These are phyloP conservation scores for Hylaea fasciaria DNA, from an alignment of 2,888 invertebrate species.

Conservation along the genomic window DNA sequence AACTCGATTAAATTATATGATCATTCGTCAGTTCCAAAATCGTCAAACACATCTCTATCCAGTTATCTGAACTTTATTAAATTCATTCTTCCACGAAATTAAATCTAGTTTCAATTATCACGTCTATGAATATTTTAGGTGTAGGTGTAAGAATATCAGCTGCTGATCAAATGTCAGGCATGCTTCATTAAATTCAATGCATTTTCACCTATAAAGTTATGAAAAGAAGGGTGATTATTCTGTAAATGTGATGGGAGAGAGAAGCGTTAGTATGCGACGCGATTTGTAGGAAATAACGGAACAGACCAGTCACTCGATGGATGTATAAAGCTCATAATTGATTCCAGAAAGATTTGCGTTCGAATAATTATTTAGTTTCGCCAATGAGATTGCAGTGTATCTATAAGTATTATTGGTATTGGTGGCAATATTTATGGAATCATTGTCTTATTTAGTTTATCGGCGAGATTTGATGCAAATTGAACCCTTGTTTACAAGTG, in stretches of 20 bases:
- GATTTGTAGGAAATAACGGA: constrained; percentile 79
- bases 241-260: constrained; percentile 24
- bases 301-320: constrained; percentile 64
- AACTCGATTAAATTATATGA: too few relatives aligned
- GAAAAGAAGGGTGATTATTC: constrained; percentile 19
- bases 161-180: constrained; percentile 1
- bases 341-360: constrained; percentile 28
- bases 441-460: too few relatives aligned
- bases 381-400: too few relatives aligned
- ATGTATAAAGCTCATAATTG: constrained; percentile 50
- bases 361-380: neutral
- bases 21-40: neutral
- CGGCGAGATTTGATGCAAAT: too few relatives aligned
- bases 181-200: neutral
- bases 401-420: neutral
- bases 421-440: neutral
- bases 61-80: neutral
- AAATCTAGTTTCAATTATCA: constrained; percentile 18
- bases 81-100: constrained; percentile 12
- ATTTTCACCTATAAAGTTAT: constrained; percentile 17
- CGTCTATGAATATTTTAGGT: constrained; percentile 5
- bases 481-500: too few relatives aligned
- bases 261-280: constrained; percentile 66
- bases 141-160: constrained; percentile 12
- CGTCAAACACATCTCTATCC: neutral